Conservation (phyloP, 2,888 invertebrate genomes). For the Catocala nupta region DNA sequence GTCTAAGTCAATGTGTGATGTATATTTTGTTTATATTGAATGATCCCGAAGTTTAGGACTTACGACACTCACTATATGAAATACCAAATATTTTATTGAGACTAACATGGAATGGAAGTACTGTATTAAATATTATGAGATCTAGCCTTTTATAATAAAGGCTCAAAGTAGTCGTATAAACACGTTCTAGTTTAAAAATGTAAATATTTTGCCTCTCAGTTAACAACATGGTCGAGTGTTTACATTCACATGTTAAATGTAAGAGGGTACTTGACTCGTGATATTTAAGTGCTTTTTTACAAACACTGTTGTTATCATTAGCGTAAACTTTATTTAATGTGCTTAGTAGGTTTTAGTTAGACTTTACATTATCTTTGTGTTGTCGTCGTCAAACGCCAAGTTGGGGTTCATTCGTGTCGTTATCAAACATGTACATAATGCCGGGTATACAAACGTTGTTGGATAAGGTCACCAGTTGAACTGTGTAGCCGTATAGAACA, state of each 20-base stretch:
- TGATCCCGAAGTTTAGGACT: constrained; percentile 19
- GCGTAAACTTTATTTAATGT: constrained; percentile 29
- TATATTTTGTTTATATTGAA: constrained; percentile 40
- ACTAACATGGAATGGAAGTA: constrained; percentile 32
- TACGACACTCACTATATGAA: constrained; percentile 40
- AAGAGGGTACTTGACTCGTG: constrained; percentile 68
- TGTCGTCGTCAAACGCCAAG: background rate
- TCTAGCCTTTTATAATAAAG: constrained; percentile 20
- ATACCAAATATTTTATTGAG: constrained; percentile 54
- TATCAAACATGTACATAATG: constrained; percentile 1
- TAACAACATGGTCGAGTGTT: constrained; percentile 27
- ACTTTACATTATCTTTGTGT: constrained; percentile 11
- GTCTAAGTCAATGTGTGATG: constrained; percentile 56
- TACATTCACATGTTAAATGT: constrained; percentile 49
- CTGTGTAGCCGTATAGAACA: no score
- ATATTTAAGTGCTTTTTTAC: constrained; percentile 72
- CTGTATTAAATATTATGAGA: constrained; percentile 24
- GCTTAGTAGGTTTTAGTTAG: constrained; percentile 24
- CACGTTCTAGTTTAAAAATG: constrained; percentile 41
- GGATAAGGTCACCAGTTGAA: no score
- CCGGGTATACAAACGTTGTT: background rate
- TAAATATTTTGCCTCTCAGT: constrained; percentile 49
- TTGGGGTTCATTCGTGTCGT: background rate
- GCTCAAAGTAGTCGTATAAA: constrained; percentile 34
- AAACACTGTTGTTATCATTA: constrained; percentile 32